Conservation (phyloP, 2,797 vertebrate genomes). For the Remorina albescens region DNA sequence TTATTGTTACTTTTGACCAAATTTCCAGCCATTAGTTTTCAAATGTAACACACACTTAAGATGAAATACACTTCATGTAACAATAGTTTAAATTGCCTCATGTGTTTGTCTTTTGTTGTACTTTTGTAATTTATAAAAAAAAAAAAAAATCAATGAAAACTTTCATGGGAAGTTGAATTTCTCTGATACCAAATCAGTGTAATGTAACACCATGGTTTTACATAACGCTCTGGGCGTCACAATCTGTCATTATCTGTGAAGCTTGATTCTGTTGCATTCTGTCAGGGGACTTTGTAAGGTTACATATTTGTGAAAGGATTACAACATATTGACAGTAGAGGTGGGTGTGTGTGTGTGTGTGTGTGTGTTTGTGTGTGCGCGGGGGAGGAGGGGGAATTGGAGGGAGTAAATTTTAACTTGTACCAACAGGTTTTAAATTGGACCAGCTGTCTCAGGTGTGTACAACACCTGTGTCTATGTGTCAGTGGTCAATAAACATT, state of each 20-base stretch:
- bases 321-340: conserved; percentile 42
- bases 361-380: too few species aligned
- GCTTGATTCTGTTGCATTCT: conserved; percentile 33
- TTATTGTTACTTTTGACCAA: background rate
- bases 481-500: background rate
- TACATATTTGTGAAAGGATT: conserved; percentile 64
- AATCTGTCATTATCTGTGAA: conserved; percentile 21
- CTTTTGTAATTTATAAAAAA: too few species aligned
- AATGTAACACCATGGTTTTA: too few species aligned
- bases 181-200: background rate
- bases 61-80: too few species aligned
- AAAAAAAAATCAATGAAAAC: background rate
- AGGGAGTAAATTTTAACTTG: conserved; percentile 32
- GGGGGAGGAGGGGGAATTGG: too few species aligned
- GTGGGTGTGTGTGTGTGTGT: too few species aligned
- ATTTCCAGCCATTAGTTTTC: background rate
- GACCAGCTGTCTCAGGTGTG: background rate
- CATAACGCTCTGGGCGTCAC: background rate
- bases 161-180: background rate
- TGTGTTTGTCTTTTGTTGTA: too few species aligned
- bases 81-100: too few species aligned
- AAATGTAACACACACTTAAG: background rate
- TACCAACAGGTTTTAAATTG: conserved; percentile 14
- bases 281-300: conserved; percentile 64
- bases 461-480: background rate